Conservation (phyloP, 2,888 invertebrate genomes). For the Zygothrica quintamaculata region DNA sequence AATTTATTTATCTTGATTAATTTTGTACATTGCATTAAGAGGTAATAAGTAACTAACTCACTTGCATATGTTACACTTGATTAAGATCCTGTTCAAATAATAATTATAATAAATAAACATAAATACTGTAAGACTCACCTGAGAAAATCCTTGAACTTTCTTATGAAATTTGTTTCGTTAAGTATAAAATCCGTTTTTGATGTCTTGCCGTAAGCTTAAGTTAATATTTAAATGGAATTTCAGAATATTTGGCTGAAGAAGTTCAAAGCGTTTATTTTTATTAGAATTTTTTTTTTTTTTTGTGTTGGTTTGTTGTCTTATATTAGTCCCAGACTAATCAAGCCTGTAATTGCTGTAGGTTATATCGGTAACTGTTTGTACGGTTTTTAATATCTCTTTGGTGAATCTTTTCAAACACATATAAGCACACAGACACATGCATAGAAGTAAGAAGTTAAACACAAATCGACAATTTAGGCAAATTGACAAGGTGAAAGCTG, state of each 20-base stretch:
- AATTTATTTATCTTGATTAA: too few relatives aligned
- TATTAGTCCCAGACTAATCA: slow-evolving; percentile 47
- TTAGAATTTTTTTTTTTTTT: too few relatives aligned
- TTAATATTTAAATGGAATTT: slow-evolving; percentile 63
- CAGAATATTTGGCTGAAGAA: slow-evolving; percentile 13
- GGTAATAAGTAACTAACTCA: too few relatives aligned
- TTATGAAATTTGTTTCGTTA: slow-evolving; percentile 44
- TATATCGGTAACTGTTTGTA: slow-evolving; percentile 32
- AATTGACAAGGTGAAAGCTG: slow-evolving; percentile 39
- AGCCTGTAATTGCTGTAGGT: slow-evolving; percentile 50
- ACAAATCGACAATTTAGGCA: slow-evolving; percentile 3
- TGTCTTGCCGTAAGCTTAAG: slow-evolving; percentile 52
- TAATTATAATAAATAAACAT: slow-evolving; percentile 32
- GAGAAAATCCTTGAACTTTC: slow-evolving; percentile 28
- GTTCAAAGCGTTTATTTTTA: slow-evolving; percentile 68
- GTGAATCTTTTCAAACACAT: slow-evolving; percentile 18
- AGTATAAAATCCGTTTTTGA: slow-evolving; percentile 63
- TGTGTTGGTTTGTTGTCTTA: slow-evolving; percentile 10
- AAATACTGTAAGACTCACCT: slow-evolving; percentile 28
- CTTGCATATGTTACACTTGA: too few relatives aligned
- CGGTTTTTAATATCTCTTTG: slow-evolving; percentile 23
- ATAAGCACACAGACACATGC: slow-evolving; percentile 16
- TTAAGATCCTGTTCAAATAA: slow-evolving; percentile 30
- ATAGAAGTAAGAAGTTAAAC: slow-evolving; percentile 1
- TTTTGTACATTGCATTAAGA: too few relatives aligned